phyloP scores from a whole-genome alignment of 2,113 vertebrate species.

The Aegotheles bennettii region DNA sequence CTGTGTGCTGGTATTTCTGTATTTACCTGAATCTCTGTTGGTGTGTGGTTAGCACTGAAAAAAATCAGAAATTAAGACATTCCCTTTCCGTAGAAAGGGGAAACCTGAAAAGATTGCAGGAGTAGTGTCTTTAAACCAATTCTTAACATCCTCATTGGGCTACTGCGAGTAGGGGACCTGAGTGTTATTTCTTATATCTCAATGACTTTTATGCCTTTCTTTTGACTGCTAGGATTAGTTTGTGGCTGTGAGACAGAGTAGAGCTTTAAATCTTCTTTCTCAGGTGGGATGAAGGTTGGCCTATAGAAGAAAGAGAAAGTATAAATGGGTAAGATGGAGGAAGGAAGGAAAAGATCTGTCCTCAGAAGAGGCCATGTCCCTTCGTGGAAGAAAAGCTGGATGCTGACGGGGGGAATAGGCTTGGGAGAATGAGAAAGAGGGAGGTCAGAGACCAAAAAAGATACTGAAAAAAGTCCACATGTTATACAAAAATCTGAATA shows the following conservation, averaged over 20 bases:
- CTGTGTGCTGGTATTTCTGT: neutral
- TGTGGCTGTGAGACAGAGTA: neutral
- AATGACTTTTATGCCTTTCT: neutral
- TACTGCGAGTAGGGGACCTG: neutral
- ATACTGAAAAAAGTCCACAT: neutral
- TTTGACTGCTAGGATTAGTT: neutral
- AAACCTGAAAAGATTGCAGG: neutral
- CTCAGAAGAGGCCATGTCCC: neutral
- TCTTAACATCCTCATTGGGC: neutral
- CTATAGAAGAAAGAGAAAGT: neutral
- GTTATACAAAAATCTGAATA: neutral
- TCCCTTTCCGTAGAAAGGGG: neutral
- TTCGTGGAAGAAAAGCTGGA: neutral
- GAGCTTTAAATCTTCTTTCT: neutral
- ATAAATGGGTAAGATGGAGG: neutral
- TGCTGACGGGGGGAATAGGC: neutral
- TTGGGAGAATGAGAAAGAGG: neutral
- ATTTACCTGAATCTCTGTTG: neutral
- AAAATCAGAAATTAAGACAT: neutral
- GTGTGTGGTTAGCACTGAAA: neutral
- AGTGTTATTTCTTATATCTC: neutral
- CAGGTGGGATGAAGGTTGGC: neutral
- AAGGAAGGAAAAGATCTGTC: neutral
- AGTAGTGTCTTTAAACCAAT: neutral
- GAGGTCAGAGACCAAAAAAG: neutral